These are phyloP conservation scores for Syrphus vitripennis DNA, from an alignment of 2,888 invertebrate genomes.

Conservation along the genomic window DNA sequence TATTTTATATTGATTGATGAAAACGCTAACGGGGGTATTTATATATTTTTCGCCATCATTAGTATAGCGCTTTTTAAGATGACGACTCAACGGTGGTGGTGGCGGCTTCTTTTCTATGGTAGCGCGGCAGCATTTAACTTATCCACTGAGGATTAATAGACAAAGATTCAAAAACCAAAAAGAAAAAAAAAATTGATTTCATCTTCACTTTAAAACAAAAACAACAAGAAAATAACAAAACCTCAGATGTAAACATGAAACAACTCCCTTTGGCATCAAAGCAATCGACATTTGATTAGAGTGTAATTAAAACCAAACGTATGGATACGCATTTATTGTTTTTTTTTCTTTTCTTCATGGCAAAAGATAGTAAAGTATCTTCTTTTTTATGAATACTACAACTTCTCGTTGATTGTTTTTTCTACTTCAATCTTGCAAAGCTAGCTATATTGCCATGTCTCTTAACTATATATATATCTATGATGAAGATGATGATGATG, in stretches of 20 bases:
- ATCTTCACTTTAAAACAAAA: slow-evolving; percentile 28
- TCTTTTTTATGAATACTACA: background rate
- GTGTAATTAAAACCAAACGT: slow-evolving; percentile 64
- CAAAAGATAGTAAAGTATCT: slow-evolving; percentile 1
- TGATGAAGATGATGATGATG: background rate
- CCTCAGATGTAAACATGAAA: slow-evolving; percentile 23
- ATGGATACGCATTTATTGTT: slow-evolving; percentile 24
- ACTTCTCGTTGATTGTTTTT: background rate
- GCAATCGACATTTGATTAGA: slow-evolving; percentile 68
- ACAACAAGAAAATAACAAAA: background rate
- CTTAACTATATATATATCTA: background rate
- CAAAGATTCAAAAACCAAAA: background rate
- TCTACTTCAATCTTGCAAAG: background rate
- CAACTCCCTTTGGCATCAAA: slow-evolving; percentile 56
- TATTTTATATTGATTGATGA: slow-evolving; percentile 65
- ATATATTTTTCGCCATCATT: slow-evolving; percentile 20
- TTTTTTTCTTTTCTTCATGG: background rate
- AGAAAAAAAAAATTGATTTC: slow-evolving; percentile 10
- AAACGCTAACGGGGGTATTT: slow-evolving; percentile 60
- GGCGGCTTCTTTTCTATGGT: background rate
- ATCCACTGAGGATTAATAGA: slow-evolving; percentile 31
- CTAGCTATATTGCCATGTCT: background rate
- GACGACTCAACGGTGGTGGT: background rate
- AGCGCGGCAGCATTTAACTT: slow-evolving; percentile 28
- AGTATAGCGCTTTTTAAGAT: background rate